Evolutionary conservation across 2,888 invertebrate genomes (phyloP).

Genomic region (Tipula vernalis): DNA sequence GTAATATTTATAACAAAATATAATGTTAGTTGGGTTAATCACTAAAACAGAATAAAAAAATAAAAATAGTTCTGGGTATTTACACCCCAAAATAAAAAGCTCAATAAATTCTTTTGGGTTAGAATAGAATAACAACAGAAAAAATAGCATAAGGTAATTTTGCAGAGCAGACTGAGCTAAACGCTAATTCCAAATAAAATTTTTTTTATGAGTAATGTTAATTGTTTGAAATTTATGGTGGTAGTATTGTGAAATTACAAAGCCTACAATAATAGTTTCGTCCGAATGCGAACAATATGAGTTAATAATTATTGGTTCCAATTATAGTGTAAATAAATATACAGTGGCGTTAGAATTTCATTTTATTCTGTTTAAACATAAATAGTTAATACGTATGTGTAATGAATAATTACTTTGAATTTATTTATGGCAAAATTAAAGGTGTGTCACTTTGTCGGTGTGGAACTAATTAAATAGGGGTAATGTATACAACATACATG

Average conservation of each 20-base stretch:
- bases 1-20: background rate
- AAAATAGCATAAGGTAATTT: background rate
- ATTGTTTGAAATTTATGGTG: background rate
- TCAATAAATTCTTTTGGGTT: background rate
- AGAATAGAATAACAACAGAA: background rate
- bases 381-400: background rate
- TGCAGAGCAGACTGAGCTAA: background rate
- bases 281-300: background rate
- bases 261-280: background rate
- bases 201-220: background rate
- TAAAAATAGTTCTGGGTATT: background rate
- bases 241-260: background rate
- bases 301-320: background rate
- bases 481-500: background rate
- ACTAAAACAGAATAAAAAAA: background rate
- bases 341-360: background rate
- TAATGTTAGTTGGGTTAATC: background rate
- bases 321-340: background rate
- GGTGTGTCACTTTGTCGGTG: background rate
- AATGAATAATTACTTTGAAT: background rate
- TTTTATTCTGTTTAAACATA: background rate
- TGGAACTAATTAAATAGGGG: background rate
- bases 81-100: background rate
- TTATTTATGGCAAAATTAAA: background rate
- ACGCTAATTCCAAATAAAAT: background rate